phyloP scores from a whole-genome alignment of 2,888 invertebrate genomes.

The Agrotis ipsilon region DNA sequence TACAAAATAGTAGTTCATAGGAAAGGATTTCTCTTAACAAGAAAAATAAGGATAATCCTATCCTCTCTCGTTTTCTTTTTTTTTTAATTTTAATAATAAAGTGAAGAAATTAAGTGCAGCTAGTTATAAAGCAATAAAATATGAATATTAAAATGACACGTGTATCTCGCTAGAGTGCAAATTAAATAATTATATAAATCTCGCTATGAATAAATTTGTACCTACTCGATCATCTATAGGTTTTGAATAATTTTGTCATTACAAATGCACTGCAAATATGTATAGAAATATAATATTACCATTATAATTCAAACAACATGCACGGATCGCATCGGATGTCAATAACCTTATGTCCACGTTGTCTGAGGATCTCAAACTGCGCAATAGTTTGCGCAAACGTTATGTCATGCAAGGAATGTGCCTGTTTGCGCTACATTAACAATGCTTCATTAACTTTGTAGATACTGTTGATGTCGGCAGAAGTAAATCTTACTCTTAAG shows the following conservation, averaged over 20 bases:
- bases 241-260: slow-evolving; percentile 13
- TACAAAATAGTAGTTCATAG: too few species aligned
- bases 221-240: background rate
- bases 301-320: slow-evolving; percentile 13
- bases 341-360: slow-evolving; percentile 36
- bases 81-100: background rate
- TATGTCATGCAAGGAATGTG: slow-evolving; percentile 32
- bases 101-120: background rate
- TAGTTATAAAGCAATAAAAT: slow-evolving; percentile 1
- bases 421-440: slow-evolving; percentile 20
- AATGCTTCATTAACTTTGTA: background rate
- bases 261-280: background rate
- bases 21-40: background rate
- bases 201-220: slow-evolving; percentile 12
- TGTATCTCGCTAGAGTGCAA: background rate
- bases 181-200: slow-evolving; percentile 1
- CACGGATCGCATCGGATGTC: slow-evolving; percentile 29
- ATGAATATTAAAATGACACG: slow-evolving; percentile 2
- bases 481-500: too few species aligned
- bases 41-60: too few species aligned
- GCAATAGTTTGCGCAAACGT: slow-evolving; percentile 44
- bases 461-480: background rate
- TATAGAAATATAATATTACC: background rate
- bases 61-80: too few species aligned
- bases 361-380: slow-evolving; percentile 25